Evolutionary conservation across 2,797 vertebrate species (phyloP).

Genomic region (Saxicola maurus): DNA sequence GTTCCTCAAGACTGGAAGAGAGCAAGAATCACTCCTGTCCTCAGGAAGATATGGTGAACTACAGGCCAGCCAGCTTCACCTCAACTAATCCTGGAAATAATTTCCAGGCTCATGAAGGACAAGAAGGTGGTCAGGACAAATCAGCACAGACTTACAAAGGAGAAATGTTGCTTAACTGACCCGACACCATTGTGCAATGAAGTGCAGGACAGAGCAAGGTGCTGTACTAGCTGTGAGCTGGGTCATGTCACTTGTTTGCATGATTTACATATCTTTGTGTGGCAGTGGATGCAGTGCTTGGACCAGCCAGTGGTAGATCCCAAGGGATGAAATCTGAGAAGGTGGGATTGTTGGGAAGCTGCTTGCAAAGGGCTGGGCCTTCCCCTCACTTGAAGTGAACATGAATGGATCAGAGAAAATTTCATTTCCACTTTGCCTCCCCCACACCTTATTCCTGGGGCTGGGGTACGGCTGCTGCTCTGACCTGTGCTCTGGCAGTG

Average conservation of each 20-base stretch:
- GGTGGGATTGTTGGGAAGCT: background rate
- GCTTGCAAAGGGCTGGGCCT: background rate
- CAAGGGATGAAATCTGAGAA: background rate
- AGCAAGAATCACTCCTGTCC: background rate
- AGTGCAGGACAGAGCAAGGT: background rate
- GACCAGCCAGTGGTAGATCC: background rate
- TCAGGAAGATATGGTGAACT: background rate
- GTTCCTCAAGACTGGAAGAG: background rate
- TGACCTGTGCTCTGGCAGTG: background rate
- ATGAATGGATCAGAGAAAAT: background rate
- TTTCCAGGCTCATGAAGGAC: background rate
- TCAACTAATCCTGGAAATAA: background rate
- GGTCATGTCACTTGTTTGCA: rapidly evolving
- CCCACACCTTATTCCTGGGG: background rate
- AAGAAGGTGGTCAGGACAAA: background rate
- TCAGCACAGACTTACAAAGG: background rate
- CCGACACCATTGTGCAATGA: rapidly evolving
- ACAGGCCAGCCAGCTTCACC: background rate
- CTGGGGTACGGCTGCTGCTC: background rate
- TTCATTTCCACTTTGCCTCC: background rate
- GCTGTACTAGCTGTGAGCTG: background rate
- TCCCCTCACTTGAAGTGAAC: rapidly evolving
- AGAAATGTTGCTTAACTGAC: background rate
- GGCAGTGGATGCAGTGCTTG: background rate
- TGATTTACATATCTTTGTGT: background rate